Evolutionary conservation across 1,140 invertebrate genomes (phyloP).

Genomic region (Tribolium castaneum): DNA sequence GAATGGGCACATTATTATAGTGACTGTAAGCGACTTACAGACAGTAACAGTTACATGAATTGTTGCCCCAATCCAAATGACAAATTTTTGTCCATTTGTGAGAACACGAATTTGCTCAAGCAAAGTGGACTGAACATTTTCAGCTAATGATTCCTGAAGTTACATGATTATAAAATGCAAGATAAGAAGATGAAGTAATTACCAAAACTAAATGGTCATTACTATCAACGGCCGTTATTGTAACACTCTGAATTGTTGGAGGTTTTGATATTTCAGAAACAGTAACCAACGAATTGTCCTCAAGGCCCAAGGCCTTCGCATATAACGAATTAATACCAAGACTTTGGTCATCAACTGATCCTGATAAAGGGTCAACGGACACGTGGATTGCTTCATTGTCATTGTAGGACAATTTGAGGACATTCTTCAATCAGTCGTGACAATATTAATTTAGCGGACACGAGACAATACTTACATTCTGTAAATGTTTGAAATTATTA

Average conservation of each 20-base stretch:
- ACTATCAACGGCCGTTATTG: conserved; percentile 52
- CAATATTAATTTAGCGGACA: background rate
- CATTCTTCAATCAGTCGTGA: conserved; percentile 52
- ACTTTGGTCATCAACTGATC: conserved; percentile 51
- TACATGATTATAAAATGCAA: background rate
- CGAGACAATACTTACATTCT: conserved; percentile 51
- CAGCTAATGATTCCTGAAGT: conserved; percentile 67
- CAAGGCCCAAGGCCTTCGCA: conserved; percentile 57
- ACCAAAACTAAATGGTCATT: conserved; percentile 61
- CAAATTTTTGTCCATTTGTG: conserved; percentile 66
- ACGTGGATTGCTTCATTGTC: conserved; percentile 54
- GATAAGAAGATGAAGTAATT: conserved; percentile 23
- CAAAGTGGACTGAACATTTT: conserved; percentile 67
- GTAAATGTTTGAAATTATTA: conserved; percentile 38
- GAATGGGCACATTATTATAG: background rate
- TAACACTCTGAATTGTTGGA: conserved; percentile 54
- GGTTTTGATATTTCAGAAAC: conserved; percentile 50
- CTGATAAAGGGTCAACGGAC: conserved; percentile 48
- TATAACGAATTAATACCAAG: conserved; percentile 58
- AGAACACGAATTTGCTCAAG: conserved; percentile 69
- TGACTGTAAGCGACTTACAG: conserved; percentile 60
- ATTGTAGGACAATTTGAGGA: conserved; percentile 53
- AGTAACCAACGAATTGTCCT: conserved; percentile 50
- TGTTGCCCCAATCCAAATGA: conserved; percentile 69
- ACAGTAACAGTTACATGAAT: conserved; percentile 65